Percentiles rank a stretch among this genome's conserved stretches.
phyloP scores from a whole-genome alignment of 2,888 invertebrate species.

The Aphodius sticticus region DNA sequence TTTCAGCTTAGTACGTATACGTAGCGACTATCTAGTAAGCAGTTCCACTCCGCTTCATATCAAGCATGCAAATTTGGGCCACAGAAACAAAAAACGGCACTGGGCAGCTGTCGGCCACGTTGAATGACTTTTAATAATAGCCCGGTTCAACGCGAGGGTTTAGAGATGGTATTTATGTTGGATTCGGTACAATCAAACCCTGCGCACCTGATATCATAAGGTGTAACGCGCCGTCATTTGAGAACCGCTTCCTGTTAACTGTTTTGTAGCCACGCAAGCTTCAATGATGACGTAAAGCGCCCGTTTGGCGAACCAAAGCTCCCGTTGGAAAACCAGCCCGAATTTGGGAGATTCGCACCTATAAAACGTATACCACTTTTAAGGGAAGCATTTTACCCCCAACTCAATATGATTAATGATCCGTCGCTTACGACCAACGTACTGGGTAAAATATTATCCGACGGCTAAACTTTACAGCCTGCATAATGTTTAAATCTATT shows the following conservation, averaged over 20 bases:
- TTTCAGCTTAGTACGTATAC: not conserved
- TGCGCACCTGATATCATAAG: not conserved
- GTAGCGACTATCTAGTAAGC: not conserved
- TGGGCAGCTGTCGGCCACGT: not conserved
- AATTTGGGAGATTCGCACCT: not conserved
- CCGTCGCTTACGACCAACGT: not conserved
- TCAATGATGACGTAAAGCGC: not conserved
- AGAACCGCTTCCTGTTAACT: not conserved
- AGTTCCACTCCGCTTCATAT: not conserved
- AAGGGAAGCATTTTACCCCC: not conserved
- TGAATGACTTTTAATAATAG: not conserved
- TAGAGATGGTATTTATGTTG: not conserved
- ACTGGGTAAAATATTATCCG: not conserved
- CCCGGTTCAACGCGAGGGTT: not conserved
- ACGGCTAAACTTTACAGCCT: not conserved
- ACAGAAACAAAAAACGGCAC: not conserved
- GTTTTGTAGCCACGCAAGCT: not conserved
- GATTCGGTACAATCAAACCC: not conserved
- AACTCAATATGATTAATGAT: not conserved
- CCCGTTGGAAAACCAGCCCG: too few relatives aligned
- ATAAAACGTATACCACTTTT: not conserved
- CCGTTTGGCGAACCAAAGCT: not conserved
- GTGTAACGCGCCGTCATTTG: not conserved
- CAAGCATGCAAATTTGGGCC: not conserved
- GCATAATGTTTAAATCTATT: not conserved